These are phyloP conservation scores for sheep (Ovis aries) DNA, from an alignment of 2,113 vertebrate genomes.

Conservation along the genomic window DNA sequence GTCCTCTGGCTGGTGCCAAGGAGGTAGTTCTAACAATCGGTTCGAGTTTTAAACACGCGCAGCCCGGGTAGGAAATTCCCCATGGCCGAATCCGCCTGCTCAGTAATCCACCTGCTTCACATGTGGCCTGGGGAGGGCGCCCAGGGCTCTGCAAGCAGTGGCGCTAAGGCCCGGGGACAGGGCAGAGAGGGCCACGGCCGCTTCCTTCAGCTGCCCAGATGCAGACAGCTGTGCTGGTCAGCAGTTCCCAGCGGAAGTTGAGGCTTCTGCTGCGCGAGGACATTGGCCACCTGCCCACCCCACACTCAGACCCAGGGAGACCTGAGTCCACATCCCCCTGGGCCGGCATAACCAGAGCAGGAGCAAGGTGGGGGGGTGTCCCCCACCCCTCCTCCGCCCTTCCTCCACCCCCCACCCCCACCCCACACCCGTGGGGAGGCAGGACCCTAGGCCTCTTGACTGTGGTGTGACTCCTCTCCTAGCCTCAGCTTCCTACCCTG, in stretches of 20 bases:
- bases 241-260: not conserved
- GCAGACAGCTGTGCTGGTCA: not conserved
- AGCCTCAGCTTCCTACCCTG: not conserved
- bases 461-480: not conserved
- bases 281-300: not conserved
- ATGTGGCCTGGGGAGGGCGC: not conserved
- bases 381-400: rapidly evolving
- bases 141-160: not conserved
- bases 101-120: not conserved
- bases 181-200: rapidly evolving
- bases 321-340: not conserved
- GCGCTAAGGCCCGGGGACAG: rapidly evolving
- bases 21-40: too few species aligned
- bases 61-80: rapidly evolving
- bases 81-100: not conserved
- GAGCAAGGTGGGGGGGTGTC: too few species aligned
- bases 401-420: rapidly evolving
- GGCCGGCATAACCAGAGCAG: too few species aligned
- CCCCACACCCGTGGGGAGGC: not conserved
- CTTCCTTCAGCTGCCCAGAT: not conserved
- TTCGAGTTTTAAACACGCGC: not conserved
- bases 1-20: not conserved
- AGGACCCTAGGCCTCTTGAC: not conserved
- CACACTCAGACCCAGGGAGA: not conserved
- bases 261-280: not conserved